Conservation (phyloP, 2,888 invertebrate genomes). For the Acanthococcus lagerstroemiae region DNA sequence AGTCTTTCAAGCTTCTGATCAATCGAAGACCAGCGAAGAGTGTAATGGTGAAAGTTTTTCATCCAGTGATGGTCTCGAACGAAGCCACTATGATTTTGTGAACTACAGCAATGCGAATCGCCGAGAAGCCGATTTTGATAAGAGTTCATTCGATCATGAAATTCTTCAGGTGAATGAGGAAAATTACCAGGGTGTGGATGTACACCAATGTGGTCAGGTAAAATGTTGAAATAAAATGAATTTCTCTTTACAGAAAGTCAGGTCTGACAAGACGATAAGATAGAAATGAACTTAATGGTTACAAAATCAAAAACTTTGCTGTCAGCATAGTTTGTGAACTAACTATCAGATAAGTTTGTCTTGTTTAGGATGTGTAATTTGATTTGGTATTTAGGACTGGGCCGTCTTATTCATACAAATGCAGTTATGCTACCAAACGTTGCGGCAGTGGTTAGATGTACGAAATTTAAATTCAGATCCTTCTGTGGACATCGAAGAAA, state of each 20-base stretch:
- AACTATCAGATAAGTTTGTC: too few relatives aligned
- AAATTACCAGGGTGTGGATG: too few relatives aligned
- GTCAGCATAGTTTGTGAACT: neutral
- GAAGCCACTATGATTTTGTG: neutral
- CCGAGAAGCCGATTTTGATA: too few relatives aligned
- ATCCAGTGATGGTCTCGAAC: neutral
- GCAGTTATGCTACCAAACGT: conserved; percentile 65
- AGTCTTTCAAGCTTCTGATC: conserved; percentile 7
- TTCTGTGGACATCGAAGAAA: conserved; percentile 40
- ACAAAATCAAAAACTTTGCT: too few relatives aligned
- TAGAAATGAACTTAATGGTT: too few relatives aligned
- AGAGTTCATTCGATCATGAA: too few relatives aligned
- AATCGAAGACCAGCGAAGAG: neutral
- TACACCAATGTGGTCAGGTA: neutral
- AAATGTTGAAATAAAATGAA: too few relatives aligned
- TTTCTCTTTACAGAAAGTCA: too few relatives aligned
- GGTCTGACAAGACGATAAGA: too few relatives aligned
- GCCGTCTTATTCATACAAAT: conserved; percentile 73
- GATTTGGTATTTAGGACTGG: too few relatives aligned
- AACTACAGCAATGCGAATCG: too few relatives aligned
- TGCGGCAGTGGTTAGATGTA: conserved; percentile 63
- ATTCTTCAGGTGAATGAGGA: too few relatives aligned
- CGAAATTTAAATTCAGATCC: conserved; percentile 45
- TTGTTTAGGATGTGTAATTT: conserved; percentile 16
- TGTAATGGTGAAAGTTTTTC: neutral